Conservation (phyloP, 2,113 vertebrate species). For the Antigone vipio region DNA sequence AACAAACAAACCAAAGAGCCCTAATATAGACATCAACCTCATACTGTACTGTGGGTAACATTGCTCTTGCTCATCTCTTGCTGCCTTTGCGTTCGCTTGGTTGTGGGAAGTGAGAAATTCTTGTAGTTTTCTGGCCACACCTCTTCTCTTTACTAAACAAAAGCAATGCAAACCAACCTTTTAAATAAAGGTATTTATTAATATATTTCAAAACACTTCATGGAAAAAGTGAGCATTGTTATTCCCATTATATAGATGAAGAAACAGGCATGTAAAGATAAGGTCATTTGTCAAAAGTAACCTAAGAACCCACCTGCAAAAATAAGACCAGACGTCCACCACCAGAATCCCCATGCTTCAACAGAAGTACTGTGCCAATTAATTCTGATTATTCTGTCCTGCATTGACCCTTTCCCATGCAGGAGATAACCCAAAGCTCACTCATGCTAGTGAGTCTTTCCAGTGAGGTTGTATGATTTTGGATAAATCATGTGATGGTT, state of each 20-base stretch:
- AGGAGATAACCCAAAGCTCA: not conserved
- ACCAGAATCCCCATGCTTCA: not conserved
- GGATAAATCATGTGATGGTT: not conserved
- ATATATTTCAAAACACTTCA: not conserved
- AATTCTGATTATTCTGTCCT: not conserved
- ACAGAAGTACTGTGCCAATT: not conserved
- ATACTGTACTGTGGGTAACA: not conserved
- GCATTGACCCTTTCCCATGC: not conserved
- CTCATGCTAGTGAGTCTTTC: not conserved
- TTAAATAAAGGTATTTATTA: not conserved
- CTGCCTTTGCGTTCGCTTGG: not conserved
- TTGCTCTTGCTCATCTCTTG: not conserved
- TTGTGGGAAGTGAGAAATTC: not conserved
- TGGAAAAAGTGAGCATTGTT: not conserved
- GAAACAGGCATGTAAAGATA: not conserved
- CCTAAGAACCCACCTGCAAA: not conserved
- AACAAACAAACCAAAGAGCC: not conserved
- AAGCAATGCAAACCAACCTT: not conserved
- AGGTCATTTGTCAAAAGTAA: not conserved
- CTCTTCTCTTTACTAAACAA: not conserved
- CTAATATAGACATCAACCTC: not conserved
- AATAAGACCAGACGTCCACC: not conserved
- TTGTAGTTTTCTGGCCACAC: not conserved
- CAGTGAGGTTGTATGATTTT: not conserved
- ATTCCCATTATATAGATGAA: not conserved